These are phyloP conservation scores for Brachyrhaphis roseni DNA, from an alignment of 2,797 vertebrate species.

Conservation along the genomic window DNA sequence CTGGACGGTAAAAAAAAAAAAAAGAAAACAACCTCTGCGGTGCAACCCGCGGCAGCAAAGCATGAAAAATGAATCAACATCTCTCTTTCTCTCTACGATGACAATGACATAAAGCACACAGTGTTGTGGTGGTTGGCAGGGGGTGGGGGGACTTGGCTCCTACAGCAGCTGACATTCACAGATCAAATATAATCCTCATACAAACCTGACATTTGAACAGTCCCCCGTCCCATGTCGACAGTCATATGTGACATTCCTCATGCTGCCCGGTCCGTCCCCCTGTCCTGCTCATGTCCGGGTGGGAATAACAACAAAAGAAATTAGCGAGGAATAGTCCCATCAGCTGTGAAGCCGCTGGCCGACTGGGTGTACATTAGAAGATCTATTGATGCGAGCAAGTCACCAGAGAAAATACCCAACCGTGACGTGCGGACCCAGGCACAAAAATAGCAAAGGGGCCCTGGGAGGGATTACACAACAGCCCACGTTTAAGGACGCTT, in stretches of 20 bases:
- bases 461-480: constrained; percentile 97
- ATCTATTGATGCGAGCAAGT: constrained; percentile 99
- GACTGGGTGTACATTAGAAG: constrained; percentile 94
- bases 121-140: constrained; percentile 27
- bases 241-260: constrained; percentile 90
- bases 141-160: constrained; percentile 25
- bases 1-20: constrained; percentile 19
- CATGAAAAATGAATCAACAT: constrained; percentile 55
- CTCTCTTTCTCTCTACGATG: constrained; percentile 29
- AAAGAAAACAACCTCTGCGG: constrained; percentile 18
- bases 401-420: constrained; percentile 99
- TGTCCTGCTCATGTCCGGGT: constrained; percentile 82
- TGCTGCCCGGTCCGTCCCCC: constrained; percentile 86
- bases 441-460: constrained; percentile 99
- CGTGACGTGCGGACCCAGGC: constrained; percentile 98
- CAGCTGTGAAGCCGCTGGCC: constrained; percentile 90
- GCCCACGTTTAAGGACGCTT: constrained; percentile 96
- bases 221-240: constrained; percentile 85
- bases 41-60: constrained; percentile 35
- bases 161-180: constrained; percentile 69
- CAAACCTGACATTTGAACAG: constrained; percentile 89
- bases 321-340: constrained; percentile 87
- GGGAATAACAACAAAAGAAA: constrained; percentile 57
- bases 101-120: constrained; percentile 46
- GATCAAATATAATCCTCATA: constrained; percentile 79